Evolutionary conservation across 2,113 vertebrate genomes (phyloP).

Genomic region (Equus przewalskii): DNA sequence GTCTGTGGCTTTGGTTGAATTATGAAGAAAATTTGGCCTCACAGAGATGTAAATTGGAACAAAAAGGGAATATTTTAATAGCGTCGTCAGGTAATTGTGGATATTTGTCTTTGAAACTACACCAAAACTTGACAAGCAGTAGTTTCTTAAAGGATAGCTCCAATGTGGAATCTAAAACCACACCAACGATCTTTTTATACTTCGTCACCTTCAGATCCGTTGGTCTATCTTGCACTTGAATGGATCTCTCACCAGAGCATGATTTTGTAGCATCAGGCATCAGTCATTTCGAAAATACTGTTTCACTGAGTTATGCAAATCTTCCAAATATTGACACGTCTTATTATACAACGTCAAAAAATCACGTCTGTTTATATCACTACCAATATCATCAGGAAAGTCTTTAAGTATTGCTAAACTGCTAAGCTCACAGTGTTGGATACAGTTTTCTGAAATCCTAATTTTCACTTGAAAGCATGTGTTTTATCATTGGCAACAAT

Average conservation of each 20-base stretch:
- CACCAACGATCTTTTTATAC: neutral
- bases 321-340: conserved; percentile 28
- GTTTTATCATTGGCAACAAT: conserved; percentile 37
- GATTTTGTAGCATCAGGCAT: neutral
- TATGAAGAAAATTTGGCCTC: conserved; percentile 52
- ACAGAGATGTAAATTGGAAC: neutral
- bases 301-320: neutral
- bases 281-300: conserved; percentile 25
- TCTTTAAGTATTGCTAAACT: conserved; percentile 19
- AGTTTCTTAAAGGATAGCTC: conserved; percentile 27
- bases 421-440: neutral
- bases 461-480: conserved; percentile 44
- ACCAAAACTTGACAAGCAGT: neutral
- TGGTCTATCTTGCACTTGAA: neutral
- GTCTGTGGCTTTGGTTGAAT: conserved; percentile 18
- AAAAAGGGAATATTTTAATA: conserved; percentile 49
- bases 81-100: neutral
- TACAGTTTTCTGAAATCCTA: conserved; percentile 47
- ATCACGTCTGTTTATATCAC: conserved; percentile 15
- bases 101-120: conserved; percentile 55
- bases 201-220: conserved; percentile 1
- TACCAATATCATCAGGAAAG: conserved; percentile 15
- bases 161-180: neutral
- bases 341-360: conserved; percentile 25
- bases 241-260: neutral